These are phyloP conservation scores for Nycticorax nycticorax DNA, from an alignment of 2,113 vertebrate species.

Conservation along the genomic window DNA sequence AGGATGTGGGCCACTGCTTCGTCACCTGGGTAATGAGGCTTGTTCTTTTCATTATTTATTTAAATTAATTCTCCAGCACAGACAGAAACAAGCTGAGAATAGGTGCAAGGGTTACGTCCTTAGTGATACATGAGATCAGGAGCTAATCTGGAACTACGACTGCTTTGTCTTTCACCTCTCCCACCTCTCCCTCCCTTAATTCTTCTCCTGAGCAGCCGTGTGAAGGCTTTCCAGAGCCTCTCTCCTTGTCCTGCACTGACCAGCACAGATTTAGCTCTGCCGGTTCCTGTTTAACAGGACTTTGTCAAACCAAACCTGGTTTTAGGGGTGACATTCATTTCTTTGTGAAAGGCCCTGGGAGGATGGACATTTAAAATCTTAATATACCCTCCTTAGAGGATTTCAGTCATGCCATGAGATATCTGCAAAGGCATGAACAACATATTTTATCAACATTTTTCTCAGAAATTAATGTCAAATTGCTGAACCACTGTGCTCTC, in stretches of 20 bases:
- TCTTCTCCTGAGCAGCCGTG: not conserved
- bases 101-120: not conserved
- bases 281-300: not conserved
- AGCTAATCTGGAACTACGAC: not conserved
- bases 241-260: not conserved
- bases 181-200: not conserved
- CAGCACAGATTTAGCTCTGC: not conserved
- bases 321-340: not conserved
- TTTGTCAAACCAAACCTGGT: not conserved
- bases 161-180: not conserved
- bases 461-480: not conserved
- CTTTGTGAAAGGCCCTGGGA: not conserved
- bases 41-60: constrained; percentile 25
- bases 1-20: constrained; percentile 98
- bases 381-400: not conserved
- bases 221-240: not conserved
- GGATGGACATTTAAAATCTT: not conserved
- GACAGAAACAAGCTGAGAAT: not conserved
- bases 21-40: constrained; percentile 92
- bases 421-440: not conserved
- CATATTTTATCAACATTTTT: not conserved
- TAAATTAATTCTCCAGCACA: not conserved
- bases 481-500: not conserved
- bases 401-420: not conserved
- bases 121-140: not conserved